Conservation (phyloP, 2,888 invertebrate species). For the Aleiodes alternator region DNA sequence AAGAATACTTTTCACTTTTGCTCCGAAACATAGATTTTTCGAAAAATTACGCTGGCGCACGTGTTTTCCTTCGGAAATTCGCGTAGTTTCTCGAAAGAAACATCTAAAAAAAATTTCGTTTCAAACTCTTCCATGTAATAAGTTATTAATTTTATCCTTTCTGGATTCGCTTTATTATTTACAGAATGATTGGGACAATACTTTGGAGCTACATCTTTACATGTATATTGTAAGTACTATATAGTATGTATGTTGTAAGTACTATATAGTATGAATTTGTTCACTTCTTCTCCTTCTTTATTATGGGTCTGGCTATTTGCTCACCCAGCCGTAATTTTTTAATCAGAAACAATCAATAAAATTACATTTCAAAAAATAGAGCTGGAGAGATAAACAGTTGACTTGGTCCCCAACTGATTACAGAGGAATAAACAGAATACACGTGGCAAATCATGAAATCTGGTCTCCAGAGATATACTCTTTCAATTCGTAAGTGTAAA, state of each 20-base stretch:
- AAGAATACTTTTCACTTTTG: too few species aligned
- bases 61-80: too few species aligned
- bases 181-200: slow-evolving; percentile 65
- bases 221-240: slow-evolving; percentile 60
- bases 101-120: too few species aligned
- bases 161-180: neutral
- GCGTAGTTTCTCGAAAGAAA: too few species aligned
- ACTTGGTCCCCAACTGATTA: slow-evolving; percentile 84
- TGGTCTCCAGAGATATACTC: slow-evolving; percentile 87
- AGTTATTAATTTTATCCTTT: too few species aligned
- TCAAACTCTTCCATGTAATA: too few species aligned
- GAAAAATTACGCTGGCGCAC: too few species aligned
- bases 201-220: slow-evolving; percentile 74
- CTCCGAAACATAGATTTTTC: too few species aligned
- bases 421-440: slow-evolving; percentile 78
- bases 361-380: slow-evolving; percentile 69
- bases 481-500: slow-evolving; percentile 79
- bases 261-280: too few species aligned
- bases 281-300: too few species aligned
- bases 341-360: neutral
- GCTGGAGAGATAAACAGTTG: slow-evolving; percentile 83
- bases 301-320: too few species aligned
- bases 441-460: slow-evolving; percentile 80
- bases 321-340: neutral
- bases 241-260: too few species aligned